Percentiles rank a stretch among this genome's conserved stretches.
Conservation (phyloP, 2,888 invertebrate genomes). For the Charanyca ferruginea region DNA sequence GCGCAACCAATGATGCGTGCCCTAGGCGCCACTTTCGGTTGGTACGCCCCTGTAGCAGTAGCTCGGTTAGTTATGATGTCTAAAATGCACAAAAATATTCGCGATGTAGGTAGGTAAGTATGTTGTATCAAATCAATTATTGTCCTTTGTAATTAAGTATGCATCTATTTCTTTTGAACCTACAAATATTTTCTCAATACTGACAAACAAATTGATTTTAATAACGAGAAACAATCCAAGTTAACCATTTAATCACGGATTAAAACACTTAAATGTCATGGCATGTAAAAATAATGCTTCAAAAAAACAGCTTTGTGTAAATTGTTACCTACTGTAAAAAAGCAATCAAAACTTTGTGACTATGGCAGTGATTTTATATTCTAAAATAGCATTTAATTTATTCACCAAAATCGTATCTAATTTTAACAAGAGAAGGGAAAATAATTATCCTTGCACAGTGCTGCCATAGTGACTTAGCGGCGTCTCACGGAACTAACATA, state of each 20-base stretch:
- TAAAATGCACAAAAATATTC: no score
- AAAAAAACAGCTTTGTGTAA: constrained; percentile 49
- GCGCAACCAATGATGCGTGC: no score
- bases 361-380: constrained; percentile 58
- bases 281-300: constrained; percentile 45
- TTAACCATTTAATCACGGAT: constrained; percentile 28
- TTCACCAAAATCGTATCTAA: constrained; percentile 18
- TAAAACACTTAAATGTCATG: constrained; percentile 10
- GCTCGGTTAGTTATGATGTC: no score
- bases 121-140: no score
- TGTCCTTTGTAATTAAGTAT: no score
- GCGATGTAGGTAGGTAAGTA: no score
- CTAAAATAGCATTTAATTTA: constrained; percentile 27
- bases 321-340: constrained; percentile 27
- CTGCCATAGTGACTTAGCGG: constrained; percentile 62
- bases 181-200: no score
- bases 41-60: no score
- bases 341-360: constrained; percentile 36
- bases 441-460: constrained; percentile 48
- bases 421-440: constrained; percentile 12
- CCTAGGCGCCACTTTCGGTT: no score
- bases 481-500: constrained; percentile 51
- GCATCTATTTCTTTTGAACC: no score
- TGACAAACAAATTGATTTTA: neutral
- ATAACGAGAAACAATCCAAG: neutral